Percentiles rank a stretch among this genome's conserved stretches.
Conservation (phyloP, 2,888 invertebrate genomes). For the Cephonodes hylas region DNA sequence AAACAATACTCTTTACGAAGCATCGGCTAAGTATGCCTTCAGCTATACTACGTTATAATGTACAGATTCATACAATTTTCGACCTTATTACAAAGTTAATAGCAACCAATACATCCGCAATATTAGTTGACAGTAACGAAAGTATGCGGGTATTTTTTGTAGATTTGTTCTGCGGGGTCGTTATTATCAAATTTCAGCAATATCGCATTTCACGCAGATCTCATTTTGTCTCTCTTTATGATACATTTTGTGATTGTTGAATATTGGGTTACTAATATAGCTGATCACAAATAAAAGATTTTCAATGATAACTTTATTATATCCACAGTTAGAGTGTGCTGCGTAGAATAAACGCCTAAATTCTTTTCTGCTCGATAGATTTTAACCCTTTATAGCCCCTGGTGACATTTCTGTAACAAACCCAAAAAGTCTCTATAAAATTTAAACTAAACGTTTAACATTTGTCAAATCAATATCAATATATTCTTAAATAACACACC, state of each 20-base stretch:
- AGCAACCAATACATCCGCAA: not conserved
- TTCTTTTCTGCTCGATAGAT: no score
- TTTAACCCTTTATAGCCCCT: no score
- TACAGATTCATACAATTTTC: not conserved
- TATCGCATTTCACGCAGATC: conserved; percentile 44
- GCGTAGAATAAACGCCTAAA: no score
- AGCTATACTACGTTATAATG: not conserved
- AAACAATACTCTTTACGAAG: not conserved
- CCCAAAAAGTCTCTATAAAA: no score
- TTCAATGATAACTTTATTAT: no score
- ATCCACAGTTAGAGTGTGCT: no score
- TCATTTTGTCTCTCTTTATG: conserved; percentile 40
- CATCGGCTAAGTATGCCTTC: not conserved
- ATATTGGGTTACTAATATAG: not conserved
- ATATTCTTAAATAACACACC: no score
- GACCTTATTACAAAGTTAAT: not conserved
- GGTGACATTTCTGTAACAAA: no score
- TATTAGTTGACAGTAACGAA: not conserved
- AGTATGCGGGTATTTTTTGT: conserved; percentile 44
- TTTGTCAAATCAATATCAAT: no score
- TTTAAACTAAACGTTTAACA: no score
- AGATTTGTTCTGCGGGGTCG: conserved; percentile 37
- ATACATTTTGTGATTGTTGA: not conserved
- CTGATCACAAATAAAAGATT: no score
- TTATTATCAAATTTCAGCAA: conserved; percentile 50